Evolutionary conservation across 2,797 vertebrate genomes (phyloP).

Genomic region (Carapus acus): DNA sequence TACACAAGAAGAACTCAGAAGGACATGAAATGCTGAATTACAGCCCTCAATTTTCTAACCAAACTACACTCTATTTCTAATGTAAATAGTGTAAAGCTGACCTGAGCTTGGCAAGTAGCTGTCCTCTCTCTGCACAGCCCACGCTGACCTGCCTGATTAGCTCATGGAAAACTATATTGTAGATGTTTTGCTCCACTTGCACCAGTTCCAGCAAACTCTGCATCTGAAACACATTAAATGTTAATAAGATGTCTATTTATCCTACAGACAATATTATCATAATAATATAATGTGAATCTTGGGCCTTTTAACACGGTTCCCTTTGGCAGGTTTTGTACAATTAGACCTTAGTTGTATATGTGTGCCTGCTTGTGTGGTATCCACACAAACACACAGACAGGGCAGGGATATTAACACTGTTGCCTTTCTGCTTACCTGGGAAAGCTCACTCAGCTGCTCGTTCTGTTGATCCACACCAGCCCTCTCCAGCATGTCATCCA

Average conservation of each 20-base stretch:
- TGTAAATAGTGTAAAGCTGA: constrained; percentile 39
- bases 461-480: constrained; percentile 73
- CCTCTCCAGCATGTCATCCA: constrained; percentile 85
- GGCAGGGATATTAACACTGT: too few species aligned
- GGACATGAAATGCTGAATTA: too few species aligned
- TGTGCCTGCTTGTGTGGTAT: too few species aligned
- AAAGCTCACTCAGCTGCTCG: constrained; percentile 70
- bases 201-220: constrained; percentile 77
- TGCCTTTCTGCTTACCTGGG: constrained; percentile 76
- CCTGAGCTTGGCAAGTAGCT: constrained; percentile 88
- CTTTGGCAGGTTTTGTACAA: too few species aligned
- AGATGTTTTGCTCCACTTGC: constrained; percentile 84
- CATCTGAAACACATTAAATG: constrained; percentile 69
- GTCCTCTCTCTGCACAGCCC: constrained; percentile 82
- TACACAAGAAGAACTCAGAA: too few species aligned
- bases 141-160: constrained; percentile 87
- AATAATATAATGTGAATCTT: neutral
- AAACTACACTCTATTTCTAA: too few species aligned
- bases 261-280: neutral
- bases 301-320: too few species aligned
- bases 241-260: neutral
- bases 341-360: too few species aligned
- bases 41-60: too few species aligned
- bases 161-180: constrained; percentile 86
- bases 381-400: neutral